Conservation (phyloP, 2,888 invertebrate genomes). For the Ormyrus pomaceus region DNA sequence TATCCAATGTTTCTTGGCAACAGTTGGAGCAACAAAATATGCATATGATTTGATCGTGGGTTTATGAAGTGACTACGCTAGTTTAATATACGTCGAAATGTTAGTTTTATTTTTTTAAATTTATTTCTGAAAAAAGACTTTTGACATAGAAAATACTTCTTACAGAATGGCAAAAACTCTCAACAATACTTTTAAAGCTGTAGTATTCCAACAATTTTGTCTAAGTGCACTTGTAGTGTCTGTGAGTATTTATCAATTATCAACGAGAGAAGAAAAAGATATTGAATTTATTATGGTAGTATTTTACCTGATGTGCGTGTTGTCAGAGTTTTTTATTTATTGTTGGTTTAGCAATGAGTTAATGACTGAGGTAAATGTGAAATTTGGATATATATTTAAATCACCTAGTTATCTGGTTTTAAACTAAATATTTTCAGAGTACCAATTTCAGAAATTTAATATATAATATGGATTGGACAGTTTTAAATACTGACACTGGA, state of each 20-base stretch:
- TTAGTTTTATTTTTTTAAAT: too few species aligned
- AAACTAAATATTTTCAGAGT: conserved; percentile 7
- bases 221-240: conserved; percentile 37
- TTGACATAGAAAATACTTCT: not conserved
- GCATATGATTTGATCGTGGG: too few species aligned
- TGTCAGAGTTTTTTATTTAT: conserved; percentile 37
- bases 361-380: conserved; percentile 18
- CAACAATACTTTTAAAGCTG: conserved; percentile 24
- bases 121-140: too few species aligned
- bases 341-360: conserved; percentile 43
- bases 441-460: conserved; percentile 2
- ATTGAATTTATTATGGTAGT: conserved; percentile 32
- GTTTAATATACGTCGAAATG: too few species aligned
- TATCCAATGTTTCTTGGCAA: too few species aligned
- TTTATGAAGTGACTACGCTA: too few species aligned
- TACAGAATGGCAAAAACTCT: conserved; percentile 24
- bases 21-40: too few species aligned
- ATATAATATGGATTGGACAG: conserved; percentile 17
- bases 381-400: too few species aligned
- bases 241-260: conserved; percentile 30
- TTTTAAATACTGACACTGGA: not conserved
- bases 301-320: conserved; percentile 34
- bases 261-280: conserved; percentile 29
- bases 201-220: conserved; percentile 39
- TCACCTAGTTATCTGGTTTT: too few species aligned